These are phyloP conservation scores for Pholis gunnellus DNA, from an alignment of 2,113 vertebrate genomes.

Conservation along the genomic window DNA sequence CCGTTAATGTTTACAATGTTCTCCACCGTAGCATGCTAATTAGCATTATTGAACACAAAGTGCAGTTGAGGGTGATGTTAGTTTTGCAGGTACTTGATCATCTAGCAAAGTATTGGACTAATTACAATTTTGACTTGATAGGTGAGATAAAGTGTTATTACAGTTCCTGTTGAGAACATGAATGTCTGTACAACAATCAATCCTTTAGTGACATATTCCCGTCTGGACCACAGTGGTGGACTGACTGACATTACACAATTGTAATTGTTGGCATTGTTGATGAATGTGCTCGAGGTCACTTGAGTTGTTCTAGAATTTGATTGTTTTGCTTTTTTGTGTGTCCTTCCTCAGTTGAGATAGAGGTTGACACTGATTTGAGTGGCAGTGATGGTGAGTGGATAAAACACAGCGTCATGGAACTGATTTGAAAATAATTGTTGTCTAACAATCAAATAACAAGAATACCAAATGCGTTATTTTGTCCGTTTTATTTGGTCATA, in stretches of 20 bases:
- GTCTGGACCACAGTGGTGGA: not conserved
- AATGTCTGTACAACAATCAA: not conserved
- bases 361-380: conserved; percentile 86
- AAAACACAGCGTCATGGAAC: not conserved
- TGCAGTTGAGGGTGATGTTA: not conserved
- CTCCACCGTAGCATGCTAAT: not conserved
- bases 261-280: not conserved
- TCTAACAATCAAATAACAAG: not conserved
- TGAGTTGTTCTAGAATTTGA: not conserved
- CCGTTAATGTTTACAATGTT: not conserved
- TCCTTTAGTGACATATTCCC: not conserved
- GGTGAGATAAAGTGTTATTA: not conserved
- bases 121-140: not conserved
- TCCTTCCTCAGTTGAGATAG: conserved; percentile 85
- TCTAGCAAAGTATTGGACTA: not conserved
- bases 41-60: not conserved
- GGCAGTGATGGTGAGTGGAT: conserved; percentile 86
- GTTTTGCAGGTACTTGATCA: not conserved
- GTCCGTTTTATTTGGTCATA: conserved; percentile 1
- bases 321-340: conserved; percentile 14
- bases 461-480: not conserved
- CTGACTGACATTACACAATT: not conserved
- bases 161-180: not conserved
- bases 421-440: not conserved
- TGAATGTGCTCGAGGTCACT: not conserved